Conservation (phyloP, 1,140 invertebrate species). For the Eriocheir sinensis region DNA sequence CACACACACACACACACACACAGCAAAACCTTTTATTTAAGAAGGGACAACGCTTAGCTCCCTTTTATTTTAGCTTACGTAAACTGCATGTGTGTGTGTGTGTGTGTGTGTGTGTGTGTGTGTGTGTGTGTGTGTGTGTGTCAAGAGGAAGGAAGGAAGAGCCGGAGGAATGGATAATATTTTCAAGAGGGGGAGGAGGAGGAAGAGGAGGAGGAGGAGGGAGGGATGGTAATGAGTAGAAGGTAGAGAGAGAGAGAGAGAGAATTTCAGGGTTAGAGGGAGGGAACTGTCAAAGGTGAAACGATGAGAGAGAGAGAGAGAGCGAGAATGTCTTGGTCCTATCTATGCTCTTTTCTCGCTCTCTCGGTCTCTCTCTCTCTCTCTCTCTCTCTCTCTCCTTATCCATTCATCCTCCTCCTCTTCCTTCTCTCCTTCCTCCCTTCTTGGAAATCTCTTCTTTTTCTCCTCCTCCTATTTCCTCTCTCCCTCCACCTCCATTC, state of each 20-base stretch:
- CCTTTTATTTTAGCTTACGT: neutral
- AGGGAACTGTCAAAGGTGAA: neutral
- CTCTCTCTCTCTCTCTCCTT: neutral
- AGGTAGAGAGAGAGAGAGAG: neutral
- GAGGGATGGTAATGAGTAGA: too few species aligned
- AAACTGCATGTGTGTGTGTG: neutral
- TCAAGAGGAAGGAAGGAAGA: neutral
- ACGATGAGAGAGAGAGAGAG: neutral
- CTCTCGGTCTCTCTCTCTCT: neutral
- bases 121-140: too few species aligned
- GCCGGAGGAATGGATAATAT: too few species aligned
- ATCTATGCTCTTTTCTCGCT: neutral
- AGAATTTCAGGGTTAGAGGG: neutral
- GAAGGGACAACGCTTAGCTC: too few species aligned
- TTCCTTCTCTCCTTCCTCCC: neutral
- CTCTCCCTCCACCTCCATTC: neutral
- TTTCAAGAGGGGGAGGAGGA: neutral
- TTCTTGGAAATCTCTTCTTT: neutral
- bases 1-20: too few species aligned
- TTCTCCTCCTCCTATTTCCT: neutral
- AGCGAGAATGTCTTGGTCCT: too few species aligned
- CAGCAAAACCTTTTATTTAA: too few species aligned
- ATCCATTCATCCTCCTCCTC: neutral
- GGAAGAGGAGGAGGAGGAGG: neutral
- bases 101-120: neutral